Evolutionary conservation across 2,888 invertebrate species (phyloP).

Genomic region (Pseudoips prasinana): DNA sequence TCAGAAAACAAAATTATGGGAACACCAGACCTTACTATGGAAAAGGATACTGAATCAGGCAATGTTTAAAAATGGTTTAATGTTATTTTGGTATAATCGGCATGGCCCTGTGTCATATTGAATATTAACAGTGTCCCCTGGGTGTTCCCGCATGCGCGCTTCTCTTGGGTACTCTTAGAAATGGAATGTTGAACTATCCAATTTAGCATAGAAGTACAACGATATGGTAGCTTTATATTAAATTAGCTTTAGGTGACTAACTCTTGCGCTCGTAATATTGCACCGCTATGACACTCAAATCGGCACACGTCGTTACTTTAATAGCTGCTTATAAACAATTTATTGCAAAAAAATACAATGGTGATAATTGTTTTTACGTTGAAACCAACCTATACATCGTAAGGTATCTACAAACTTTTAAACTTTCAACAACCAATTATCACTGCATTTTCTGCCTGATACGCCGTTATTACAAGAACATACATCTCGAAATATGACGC

Average conservation of each 20-base stretch:
- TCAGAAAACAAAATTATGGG: slow-evolving; percentile 28
- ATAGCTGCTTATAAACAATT: too few species aligned
- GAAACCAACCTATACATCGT: too few species aligned
- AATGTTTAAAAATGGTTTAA: slow-evolving; percentile 24
- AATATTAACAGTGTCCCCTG: slow-evolving; percentile 23
- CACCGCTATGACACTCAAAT: slow-evolving; percentile 41
- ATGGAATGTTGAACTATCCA: slow-evolving; percentile 14
- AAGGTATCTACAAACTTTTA: too few species aligned
- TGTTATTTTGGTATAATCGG: slow-evolving; percentile 21
- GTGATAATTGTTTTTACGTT: too few species aligned
- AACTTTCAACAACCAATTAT: too few species aligned
- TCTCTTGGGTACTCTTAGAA: slow-evolving; percentile 22
- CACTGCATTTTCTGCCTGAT: too few species aligned
- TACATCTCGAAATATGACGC: too few species aligned
- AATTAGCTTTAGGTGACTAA: slow-evolving; percentile 52
- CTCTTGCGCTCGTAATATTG: slow-evolving; percentile 43
- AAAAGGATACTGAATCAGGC: slow-evolving; percentile 25
- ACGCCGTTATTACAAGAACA: too few species aligned
- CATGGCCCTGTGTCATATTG: slow-evolving; percentile 24
- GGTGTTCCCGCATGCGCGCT: slow-evolving; percentile 45
- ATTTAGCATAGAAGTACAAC: slow-evolving; percentile 13
- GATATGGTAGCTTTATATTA: slow-evolving; percentile 11
- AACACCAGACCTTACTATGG: slow-evolving; percentile 21
- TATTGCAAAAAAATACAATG: too few species aligned
- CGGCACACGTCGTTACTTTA: slow-evolving; percentile 34